Evolutionary conservation across 2,797 vertebrate genomes (phyloP), one percentile per base, ranked within the genome.

Genomic region (Phataginus tetradactyla): DNA sequence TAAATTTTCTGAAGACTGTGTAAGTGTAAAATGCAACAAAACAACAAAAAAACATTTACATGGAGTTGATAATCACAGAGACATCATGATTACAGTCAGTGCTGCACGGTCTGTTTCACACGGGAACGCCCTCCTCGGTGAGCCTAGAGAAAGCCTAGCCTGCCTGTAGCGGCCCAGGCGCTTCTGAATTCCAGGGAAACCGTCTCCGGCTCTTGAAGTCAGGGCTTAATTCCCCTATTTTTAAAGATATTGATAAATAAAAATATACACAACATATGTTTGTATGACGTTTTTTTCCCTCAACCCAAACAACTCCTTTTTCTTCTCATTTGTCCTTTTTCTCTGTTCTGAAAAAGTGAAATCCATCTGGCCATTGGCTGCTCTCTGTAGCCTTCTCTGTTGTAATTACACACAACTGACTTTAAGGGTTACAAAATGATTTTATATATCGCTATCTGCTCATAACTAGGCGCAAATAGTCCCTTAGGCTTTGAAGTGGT

Each of bases 401-500:
- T 81, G 53, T 49, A 87, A 91, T 94, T 71, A 37, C 25, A 64
- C 49, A 29, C 12, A 64, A 39, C 13, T 21, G 29, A 37, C 1
- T 49, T 64, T 39, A 37, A 15, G 85, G 3, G n/a, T 61, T 81
- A 77, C 1, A 64, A 51, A 51, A 78, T 59, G 2, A 85, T 74
- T 83, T 55, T 95, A 57, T 55, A 32, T 69, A 63, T 72, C 49
- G 5, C 20, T 92, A 34, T 86, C 49, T 85, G 42, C 8, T 92
- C 55, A 95, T 91, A 72, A 91, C 84, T 95, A 94, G 20, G 18
- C 63, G 32, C 51, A 66, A 34, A 69, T n/a, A 78, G 10, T 18
- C 23, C 57, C 9, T 9, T 2, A 21, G 64, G 7, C 42, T 84
- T 95, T 90, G n/a, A 88, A 90, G 32, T 64, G 49, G 39, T 25